Evolutionary conservation across 2,797 vertebrate genomes (phyloP).

Genomic region (Smutsia gigantea): DNA sequence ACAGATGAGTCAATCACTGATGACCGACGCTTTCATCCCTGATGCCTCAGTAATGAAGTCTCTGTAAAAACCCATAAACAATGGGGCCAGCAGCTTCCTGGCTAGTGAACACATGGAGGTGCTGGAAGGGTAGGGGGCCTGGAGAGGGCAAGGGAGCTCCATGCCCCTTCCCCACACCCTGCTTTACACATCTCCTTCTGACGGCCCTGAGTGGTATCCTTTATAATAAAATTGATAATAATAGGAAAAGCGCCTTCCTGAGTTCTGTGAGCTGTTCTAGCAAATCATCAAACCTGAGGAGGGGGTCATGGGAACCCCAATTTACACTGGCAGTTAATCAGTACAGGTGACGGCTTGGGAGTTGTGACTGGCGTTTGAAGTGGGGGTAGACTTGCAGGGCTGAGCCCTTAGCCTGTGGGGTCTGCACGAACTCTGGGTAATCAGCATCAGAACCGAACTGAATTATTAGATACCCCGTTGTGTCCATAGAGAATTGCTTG

Average conservation of each 20-base stretch:
- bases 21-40: too few relatives aligned
- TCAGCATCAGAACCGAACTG: neutral
- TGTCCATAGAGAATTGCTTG: neutral
- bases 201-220: neutral
- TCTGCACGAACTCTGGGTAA: neutral
- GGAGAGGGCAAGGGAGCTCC: rapidly evolving
- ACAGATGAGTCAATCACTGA: neutral
- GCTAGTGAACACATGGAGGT: neutral
- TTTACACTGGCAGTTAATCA: neutral
- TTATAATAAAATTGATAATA: neutral
- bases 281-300: neutral
- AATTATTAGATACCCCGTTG: neutral
- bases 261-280: neutral
- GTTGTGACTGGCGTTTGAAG: neutral
- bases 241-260: neutral
- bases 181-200: neutral
- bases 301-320: neutral
- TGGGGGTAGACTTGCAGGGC: neutral
- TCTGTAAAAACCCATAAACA: neutral
- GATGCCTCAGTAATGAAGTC: neutral
- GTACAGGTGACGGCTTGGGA: neutral
- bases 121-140: neutral
- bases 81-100: too few relatives aligned
- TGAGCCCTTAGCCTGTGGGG: neutral
- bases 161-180: rapidly evolving